Evolutionary conservation across 2,888 invertebrate genomes (phyloP).

Genomic region (Geophilus truncorum): DNA sequence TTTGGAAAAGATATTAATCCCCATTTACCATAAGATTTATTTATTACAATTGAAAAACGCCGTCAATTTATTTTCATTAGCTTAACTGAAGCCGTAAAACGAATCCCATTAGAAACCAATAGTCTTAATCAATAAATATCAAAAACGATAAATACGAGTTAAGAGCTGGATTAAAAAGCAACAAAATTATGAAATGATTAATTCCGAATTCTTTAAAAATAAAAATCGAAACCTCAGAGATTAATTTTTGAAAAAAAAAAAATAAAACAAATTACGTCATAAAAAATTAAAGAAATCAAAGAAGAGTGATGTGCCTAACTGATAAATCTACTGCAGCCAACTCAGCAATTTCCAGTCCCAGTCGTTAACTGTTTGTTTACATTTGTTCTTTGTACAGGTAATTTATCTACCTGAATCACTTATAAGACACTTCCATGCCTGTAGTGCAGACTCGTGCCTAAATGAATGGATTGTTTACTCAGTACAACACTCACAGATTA

Average conservation of each 20-base stretch:
- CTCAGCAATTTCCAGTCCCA: background rate
- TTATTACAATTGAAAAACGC: background rate
- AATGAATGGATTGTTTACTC: background rate
- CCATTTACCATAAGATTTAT: background rate
- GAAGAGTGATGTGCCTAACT: no score
- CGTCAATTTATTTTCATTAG: background rate
- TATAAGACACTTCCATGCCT: background rate
- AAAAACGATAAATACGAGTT: background rate
- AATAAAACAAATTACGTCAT: background rate
- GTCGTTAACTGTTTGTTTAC: background rate
- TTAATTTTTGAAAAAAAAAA: background rate
- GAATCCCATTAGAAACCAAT: background rate
- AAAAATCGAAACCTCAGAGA: background rate
- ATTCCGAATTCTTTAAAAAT: background rate
- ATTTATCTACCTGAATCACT: background rate
- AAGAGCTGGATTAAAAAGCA: no score
- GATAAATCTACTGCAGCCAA: background rate
- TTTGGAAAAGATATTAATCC: background rate
- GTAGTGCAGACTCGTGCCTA: background rate
- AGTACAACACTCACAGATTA: background rate
- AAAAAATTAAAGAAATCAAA: background rate
- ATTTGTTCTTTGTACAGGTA: background rate
- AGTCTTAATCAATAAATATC: background rate
- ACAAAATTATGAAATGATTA: no score
- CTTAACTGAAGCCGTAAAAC: background rate